These are phyloP conservation scores for Radopholus similis DNA, from an alignment of 1,140 invertebrate genomes.

Conservation along the genomic window DNA sequence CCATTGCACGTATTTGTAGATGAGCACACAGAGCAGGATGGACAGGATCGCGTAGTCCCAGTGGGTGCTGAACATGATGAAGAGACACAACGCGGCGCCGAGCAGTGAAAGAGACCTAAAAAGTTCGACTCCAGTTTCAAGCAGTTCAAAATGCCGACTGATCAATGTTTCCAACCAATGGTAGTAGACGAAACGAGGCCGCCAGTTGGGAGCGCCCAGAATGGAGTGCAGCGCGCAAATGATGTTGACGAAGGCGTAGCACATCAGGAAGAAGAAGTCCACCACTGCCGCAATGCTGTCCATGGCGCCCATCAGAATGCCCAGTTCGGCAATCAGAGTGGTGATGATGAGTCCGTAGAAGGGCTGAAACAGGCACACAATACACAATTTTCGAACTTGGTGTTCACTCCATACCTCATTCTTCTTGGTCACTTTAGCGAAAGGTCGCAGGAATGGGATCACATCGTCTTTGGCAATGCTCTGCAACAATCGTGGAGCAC, in stretches of 20 bases:
- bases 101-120: slow-evolving; percentile 75
- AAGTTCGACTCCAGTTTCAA: not conserved
- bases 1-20: slow-evolving; percentile 99
- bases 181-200: slow-evolving; percentile 94
- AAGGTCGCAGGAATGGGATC: slow-evolving; percentile 86
- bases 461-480: slow-evolving; percentile 67
- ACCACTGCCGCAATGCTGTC: slow-evolving; percentile 58
- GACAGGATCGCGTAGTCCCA: slow-evolving; percentile 96
- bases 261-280: slow-evolving; percentile 90
- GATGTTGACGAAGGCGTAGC: slow-evolving; percentile 97
- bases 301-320: slow-evolving; percentile 58
- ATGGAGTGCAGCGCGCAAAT: slow-evolving; percentile 95
- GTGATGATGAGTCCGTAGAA: slow-evolving; percentile 81
- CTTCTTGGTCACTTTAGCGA: slow-evolving; percentile 81
- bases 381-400: not conserved
- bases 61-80: slow-evolving; percentile 98
- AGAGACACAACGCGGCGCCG: slow-evolving; percentile 86
- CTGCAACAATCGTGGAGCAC: slow-evolving; percentile 66
- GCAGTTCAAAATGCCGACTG: slow-evolving; percentile 65
- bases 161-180: too few species aligned
- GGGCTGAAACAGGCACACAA: slow-evolving; percentile 65
- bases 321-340: slow-evolving; percentile 70
- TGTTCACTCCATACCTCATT: slow-evolving; percentile 69
- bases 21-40: slow-evolving; percentile 83
- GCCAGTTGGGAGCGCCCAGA: slow-evolving; percentile 88